phyloP scores from a whole-genome alignment of 2,888 invertebrate species.

The Cosmorhoe ocellata region DNA sequence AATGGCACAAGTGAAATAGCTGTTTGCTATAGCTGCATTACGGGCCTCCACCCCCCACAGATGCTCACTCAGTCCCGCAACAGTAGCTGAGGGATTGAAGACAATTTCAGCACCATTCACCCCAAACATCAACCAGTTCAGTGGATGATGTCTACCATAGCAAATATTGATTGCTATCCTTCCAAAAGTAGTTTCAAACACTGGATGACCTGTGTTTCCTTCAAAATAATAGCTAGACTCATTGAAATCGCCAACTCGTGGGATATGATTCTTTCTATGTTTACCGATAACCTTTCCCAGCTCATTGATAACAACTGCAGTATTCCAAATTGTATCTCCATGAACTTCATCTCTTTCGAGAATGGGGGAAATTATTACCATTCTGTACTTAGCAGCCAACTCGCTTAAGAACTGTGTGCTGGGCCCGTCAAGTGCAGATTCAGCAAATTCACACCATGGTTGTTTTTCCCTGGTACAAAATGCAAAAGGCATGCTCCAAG shows the following conservation, averaged over 20 bases:
- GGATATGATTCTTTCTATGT: conserved; percentile 99
- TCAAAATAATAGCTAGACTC: conserved; percentile 99
- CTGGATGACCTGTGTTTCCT: conserved; percentile 97
- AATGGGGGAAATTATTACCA: conserved; percentile 98
- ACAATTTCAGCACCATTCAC: conserved; percentile 99
- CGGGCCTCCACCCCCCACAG: conserved; percentile 98
- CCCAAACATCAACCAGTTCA: conserved; percentile 99
- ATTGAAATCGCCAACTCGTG: conserved; percentile 98
- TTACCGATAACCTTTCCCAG: conserved; percentile 94
- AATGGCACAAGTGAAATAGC: conserved; percentile 95
- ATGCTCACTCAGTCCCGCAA: conserved; percentile 91
- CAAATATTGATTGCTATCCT: conserved; percentile 98
- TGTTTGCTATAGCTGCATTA: conserved; percentile 98
- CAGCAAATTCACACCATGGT: conserved; percentile 99
- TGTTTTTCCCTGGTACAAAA: conserved; percentile 98
- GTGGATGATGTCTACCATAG: conserved; percentile 98
- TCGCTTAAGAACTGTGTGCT: conserved; percentile 91
- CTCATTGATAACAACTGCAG: conserved; percentile 95
- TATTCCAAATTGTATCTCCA: conserved; percentile 97
- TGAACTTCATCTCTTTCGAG: conserved; percentile 94
- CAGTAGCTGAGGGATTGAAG: conserved; percentile 99
- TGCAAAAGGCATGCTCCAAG: conserved; percentile 99
- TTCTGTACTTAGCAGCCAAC: conserved; percentile 90
- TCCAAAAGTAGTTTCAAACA: conserved; percentile 93
- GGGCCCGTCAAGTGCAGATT: conserved; percentile 91